These are phyloP conservation scores for Myripristis jacobus DNA, from an alignment of 2,797 vertebrate genomes.

Conservation along the genomic window DNA sequence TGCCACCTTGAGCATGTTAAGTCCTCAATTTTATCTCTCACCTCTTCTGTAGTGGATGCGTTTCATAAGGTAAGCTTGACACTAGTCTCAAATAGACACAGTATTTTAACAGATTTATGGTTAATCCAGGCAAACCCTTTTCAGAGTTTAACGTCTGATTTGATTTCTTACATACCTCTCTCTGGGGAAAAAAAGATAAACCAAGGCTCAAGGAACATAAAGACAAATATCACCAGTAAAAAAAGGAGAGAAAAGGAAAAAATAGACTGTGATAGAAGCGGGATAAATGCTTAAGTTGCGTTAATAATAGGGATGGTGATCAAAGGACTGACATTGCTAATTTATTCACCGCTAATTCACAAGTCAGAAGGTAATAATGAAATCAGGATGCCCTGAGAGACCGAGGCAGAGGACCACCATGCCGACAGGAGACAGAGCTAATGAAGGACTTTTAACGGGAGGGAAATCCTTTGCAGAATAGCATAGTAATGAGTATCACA, in stretches of 20 bases:
- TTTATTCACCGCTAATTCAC: conserved; percentile 75
- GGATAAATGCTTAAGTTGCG: background rate
- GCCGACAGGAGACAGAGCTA: conserved; percentile 75
- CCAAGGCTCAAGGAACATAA: background rate
- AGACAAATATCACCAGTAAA: conserved; percentile 3
- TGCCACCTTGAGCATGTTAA: background rate
- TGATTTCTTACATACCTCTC: background rate
- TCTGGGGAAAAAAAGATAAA: background rate
- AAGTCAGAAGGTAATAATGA: conserved; percentile 80
- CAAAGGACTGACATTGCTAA: conserved; percentile 16
- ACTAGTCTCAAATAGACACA: conserved; percentile 1
- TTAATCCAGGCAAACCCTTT: conserved; percentile 13
- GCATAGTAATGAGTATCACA: conserved; percentile 48
- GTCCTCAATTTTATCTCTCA: background rate
- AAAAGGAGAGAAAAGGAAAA: background rate
- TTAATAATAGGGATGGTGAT: conserved; percentile 24
- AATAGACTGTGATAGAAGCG: background rate
- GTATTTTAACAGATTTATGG: conserved; percentile 5
- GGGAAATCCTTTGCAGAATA: conserved; percentile 61
- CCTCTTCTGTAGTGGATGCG: conserved; percentile 13
- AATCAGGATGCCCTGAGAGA: conserved; percentile 79
- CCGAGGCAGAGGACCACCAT: background rate
- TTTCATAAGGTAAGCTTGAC: conserved; percentile 13
- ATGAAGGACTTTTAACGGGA: conserved; percentile 80
- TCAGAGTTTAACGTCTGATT: conserved; percentile 22